Evolutionary conservation across 2,888 invertebrate species (phyloP).

Genomic region (Tipula unca): DNA sequence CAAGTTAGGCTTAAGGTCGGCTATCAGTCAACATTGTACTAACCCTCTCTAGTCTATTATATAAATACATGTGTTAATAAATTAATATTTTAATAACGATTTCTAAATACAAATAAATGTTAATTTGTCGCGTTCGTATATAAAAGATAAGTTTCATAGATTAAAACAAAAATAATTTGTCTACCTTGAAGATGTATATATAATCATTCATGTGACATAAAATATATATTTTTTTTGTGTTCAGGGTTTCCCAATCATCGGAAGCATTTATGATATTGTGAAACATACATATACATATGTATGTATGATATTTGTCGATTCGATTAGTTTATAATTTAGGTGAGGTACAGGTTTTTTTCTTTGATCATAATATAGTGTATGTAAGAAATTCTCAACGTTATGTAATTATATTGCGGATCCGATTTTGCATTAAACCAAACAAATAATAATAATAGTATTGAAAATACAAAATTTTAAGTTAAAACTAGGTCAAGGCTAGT

Average conservation of each 20-base stretch:
- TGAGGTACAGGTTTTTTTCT: neutral
- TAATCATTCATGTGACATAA: neutral
- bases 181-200: neutral
- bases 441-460: neutral
- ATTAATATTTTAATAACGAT: constrained; percentile 14
- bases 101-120: neutral
- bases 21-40: neutral
- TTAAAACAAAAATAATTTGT: neutral
- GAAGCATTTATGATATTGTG: neutral
- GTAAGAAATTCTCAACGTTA: neutral
- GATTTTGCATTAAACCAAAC: neutral
- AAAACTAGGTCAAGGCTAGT: constrained; percentile 15
- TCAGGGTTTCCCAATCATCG: constrained; percentile 14
- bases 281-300: neutral
- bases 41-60: neutral
- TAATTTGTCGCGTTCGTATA: neutral
- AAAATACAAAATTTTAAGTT: neutral
- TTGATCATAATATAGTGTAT: neutral
- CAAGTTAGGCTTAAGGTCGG: neutral
- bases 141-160: neutral
- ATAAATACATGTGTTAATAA: neutral
- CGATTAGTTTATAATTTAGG: neutral
- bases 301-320: neutral
- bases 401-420: neutral
- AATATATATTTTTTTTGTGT: neutral